These are phyloP conservation scores for Hylyphantes graminicola DNA, from an alignment of 1,140 invertebrate genomes.

Conservation along the genomic window DNA sequence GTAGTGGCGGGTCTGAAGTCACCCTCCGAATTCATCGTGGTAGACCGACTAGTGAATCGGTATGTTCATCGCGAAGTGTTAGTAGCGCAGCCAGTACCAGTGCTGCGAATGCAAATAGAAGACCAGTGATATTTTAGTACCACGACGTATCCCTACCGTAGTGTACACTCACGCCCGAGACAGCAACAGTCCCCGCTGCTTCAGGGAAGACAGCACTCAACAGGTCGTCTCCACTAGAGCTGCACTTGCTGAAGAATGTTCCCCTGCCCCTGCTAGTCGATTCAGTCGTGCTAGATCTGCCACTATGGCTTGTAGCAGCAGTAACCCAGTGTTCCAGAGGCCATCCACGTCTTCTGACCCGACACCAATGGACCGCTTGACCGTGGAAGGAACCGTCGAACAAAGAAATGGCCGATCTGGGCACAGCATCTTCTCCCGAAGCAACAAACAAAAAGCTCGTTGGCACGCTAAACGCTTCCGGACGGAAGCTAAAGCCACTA, in stretches of 20 bases:
- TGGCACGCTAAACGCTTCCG: slow-evolving; percentile 85
- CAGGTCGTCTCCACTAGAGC: slow-evolving; percentile 26
- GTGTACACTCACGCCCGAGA: slow-evolving; percentile 52
- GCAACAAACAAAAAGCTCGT: slow-evolving; percentile 84
- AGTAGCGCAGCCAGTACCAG: background rate
- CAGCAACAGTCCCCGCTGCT: slow-evolving; percentile 39
- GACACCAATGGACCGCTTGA: background rate
- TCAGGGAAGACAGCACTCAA: slow-evolving; percentile 30
- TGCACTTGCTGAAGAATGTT: background rate
- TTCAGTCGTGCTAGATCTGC: slow-evolving; percentile 34
- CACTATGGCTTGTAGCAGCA: background rate
- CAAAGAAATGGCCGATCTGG: slow-evolving; percentile 19
- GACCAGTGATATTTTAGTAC: slow-evolving; percentile 48
- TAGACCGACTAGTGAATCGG: slow-evolving; percentile 47
- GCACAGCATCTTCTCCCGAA: slow-evolving; percentile 67
- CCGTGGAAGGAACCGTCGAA: slow-evolving; percentile 14
- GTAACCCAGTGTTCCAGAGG: background rate
- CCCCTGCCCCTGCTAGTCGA: background rate
- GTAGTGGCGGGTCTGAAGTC: slow-evolving; percentile 73
- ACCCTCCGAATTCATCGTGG: slow-evolving; percentile 92
- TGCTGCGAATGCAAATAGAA: background rate
- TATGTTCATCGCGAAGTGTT: background rate
- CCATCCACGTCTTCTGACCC: slow-evolving; percentile 7
- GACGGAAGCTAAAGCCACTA: slow-evolving; percentile 94
- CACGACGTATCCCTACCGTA: slow-evolving; percentile 44